These are phyloP conservation scores for Metalampra italica DNA, from an alignment of 2,888 invertebrate genomes.

Conservation along the genomic window DNA sequence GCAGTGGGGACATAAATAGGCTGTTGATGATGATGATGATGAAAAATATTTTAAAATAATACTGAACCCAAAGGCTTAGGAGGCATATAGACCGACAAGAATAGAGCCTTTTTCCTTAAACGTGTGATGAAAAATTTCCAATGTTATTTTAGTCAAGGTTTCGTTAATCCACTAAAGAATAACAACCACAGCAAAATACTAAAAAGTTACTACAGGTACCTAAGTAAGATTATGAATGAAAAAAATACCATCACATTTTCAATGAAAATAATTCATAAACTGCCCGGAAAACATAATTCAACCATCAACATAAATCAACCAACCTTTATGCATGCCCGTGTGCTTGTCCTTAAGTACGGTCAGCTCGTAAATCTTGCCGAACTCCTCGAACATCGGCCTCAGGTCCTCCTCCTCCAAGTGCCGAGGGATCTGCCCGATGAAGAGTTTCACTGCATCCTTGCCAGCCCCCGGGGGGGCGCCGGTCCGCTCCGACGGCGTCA, in stretches of 20 bases:
- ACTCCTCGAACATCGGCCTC: constrained; percentile 94
- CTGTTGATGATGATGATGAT: too few relatives aligned
- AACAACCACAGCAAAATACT: too few relatives aligned
- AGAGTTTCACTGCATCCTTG: constrained; percentile 87
- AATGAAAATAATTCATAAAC: not conserved
- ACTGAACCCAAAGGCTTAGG: too few relatives aligned
- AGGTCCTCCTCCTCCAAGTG: constrained; percentile 93
- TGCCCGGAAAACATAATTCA: not conserved
- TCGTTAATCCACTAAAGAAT: too few relatives aligned
- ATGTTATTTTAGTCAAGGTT: too few relatives aligned
- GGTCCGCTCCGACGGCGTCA: constrained; percentile 64
- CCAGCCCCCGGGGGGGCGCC: constrained; percentile 69
- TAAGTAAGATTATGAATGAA: too few relatives aligned
- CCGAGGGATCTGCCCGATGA: constrained; percentile 95
- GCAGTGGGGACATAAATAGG: too few relatives aligned
- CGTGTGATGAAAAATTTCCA: too few relatives aligned
- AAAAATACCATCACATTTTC: not conserved
- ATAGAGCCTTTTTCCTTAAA: too few relatives aligned
- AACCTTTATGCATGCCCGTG: constrained; percentile 97
- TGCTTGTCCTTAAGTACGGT: constrained; percentile 96
- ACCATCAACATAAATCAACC: constrained; percentile 35
- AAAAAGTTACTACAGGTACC: too few relatives aligned
- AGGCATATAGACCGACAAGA: too few relatives aligned
- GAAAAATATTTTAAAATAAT: too few relatives aligned
- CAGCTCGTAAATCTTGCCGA: constrained; percentile 95